Conservation (phyloP, 2,113 vertebrate genomes). For the Semnornis frantzii region DNA sequence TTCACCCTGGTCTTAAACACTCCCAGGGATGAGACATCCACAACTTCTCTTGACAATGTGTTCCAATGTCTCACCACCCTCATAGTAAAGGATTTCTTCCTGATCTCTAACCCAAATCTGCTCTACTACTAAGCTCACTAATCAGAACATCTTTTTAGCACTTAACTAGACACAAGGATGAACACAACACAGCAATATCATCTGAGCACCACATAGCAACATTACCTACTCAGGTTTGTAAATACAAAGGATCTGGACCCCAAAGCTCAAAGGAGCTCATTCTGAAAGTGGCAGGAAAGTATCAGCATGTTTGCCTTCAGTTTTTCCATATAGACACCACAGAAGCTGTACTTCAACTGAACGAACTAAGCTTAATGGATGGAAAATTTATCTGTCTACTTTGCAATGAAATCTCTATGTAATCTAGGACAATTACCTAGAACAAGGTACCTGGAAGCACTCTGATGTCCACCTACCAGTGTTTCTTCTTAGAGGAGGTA, state of each 20-base stretch:
- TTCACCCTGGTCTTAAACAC: no score
- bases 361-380: background rate
- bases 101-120: no score
- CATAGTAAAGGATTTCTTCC: no score
- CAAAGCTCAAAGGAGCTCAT: background rate
- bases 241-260: background rate
- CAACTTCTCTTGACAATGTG: no score
- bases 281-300: background rate
- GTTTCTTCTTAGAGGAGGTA: background rate
- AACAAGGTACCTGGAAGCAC: background rate
- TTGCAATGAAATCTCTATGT: background rate
- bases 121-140: background rate
- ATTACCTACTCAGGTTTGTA: background rate
- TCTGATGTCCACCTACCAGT: background rate
- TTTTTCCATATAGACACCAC: background rate
- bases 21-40: no score
- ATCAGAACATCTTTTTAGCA: background rate
- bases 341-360: background rate
- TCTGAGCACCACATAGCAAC: background rate
- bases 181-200: background rate
- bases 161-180: background rate
- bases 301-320: background rate
- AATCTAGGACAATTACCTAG: background rate
- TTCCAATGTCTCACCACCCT: no score
- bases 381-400: background rate